A percentile compares a stretch with the other conserved stretches of the same genome.
phyloP scores from a whole-genome alignment of 1,140 invertebrate genomes.

The Drosophila nigromelanica region DNA sequence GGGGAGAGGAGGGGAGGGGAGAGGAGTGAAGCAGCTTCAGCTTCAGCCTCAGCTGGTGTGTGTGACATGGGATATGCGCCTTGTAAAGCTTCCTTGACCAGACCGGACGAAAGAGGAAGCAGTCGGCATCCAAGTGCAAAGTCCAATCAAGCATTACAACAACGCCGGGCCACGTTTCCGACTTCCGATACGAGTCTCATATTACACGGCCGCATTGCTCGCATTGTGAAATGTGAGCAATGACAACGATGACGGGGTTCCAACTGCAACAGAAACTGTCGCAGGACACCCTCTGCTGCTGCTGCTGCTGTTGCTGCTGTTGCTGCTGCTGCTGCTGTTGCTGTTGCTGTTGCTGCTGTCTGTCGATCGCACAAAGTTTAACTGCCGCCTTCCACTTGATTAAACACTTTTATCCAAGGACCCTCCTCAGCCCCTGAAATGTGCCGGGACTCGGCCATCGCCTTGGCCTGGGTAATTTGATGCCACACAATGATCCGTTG shows the following conservation, averaged over 20 bases:
- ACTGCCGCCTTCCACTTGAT: slow-evolving; percentile 79
- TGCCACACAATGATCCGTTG: slow-evolving; percentile 71
- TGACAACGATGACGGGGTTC: slow-evolving; percentile 5
- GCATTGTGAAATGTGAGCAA: slow-evolving; percentile 63
- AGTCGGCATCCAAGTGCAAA: slow-evolving; percentile 40
- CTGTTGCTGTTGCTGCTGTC: neutral
- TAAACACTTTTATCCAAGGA: slow-evolving; percentile 69
- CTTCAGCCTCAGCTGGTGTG: slow-evolving; percentile 23
- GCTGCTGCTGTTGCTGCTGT: neutral
- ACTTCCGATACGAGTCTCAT: slow-evolving; percentile 70
- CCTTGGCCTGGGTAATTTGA: slow-evolving; percentile 59
- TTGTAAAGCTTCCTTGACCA: slow-evolving; percentile 68
- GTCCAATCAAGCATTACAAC: slow-evolving; percentile 74
- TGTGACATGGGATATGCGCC: slow-evolving; percentile 58
- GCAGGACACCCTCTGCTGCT: neutral
- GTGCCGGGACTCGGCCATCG: slow-evolving; percentile 21
- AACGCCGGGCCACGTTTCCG: slow-evolving; percentile 55
- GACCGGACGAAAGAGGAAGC: slow-evolving; percentile 27
- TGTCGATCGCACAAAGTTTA: slow-evolving; percentile 40
- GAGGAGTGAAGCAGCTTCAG: neutral
- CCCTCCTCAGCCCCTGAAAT: slow-evolving; percentile 40
- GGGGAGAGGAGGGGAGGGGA: neutral
- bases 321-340: neutral
- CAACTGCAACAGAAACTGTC: neutral
- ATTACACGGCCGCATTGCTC: slow-evolving; percentile 46